Percentiles rank a stretch among this genome's conserved stretches.
These are phyloP conservation scores for Drosophila quinaria DNA, from an alignment of 2,888 invertebrate genomes.

Conservation along the genomic window DNA sequence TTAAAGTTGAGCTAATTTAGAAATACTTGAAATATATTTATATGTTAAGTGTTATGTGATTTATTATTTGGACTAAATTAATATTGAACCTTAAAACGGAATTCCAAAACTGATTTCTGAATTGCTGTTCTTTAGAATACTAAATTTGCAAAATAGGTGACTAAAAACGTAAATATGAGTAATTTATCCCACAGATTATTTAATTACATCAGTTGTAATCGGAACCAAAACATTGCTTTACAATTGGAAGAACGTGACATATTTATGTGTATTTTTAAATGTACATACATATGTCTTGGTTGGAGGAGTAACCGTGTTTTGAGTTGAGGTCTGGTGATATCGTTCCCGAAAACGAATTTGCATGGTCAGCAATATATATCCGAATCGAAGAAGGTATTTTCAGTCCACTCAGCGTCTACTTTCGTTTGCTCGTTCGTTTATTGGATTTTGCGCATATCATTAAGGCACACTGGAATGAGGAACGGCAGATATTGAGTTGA, in stretches of 20 bases:
- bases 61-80: background rate
- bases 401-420: constrained; percentile 58
- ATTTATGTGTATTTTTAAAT: constrained; percentile 1
- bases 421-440: constrained; percentile 36
- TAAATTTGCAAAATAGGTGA: background rate
- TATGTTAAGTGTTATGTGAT: too few species aligned
- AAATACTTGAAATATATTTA: too few species aligned
- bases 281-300: constrained; percentile 8
- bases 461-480: constrained; percentile 53
- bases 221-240: constrained; percentile 43
- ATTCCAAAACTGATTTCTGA: constrained; percentile 2
- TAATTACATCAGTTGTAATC: constrained; percentile 31
- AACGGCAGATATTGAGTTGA: constrained; percentile 15
- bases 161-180: background rate
- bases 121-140: background rate
- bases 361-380: constrained; percentile 54
- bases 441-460: constrained; percentile 54
- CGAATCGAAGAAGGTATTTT: constrained; percentile 45
- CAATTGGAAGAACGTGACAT: constrained; percentile 22
- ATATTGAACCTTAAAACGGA: background rate
- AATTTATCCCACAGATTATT: background rate
- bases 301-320: constrained; percentile 27
- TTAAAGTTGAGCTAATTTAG: too few species aligned
- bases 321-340: constrained; percentile 8
- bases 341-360: constrained; percentile 46